A percentile compares a stretch with the other conserved stretches of the same genome.
phyloP scores from a whole-genome alignment of 1,140 invertebrate species.

The Drosophila persimilis region DNA sequence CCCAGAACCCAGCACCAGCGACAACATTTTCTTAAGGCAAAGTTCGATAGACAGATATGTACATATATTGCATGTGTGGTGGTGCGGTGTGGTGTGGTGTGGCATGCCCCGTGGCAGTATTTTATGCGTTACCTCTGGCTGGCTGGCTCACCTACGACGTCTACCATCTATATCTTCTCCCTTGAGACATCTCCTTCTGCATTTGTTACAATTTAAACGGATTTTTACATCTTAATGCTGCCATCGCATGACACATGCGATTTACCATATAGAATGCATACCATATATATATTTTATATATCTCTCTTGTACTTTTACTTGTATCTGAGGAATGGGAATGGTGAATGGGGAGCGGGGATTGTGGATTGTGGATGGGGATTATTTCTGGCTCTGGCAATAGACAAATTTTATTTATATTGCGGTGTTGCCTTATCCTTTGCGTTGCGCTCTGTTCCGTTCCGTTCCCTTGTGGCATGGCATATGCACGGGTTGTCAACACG shows the following conservation, averaged over 20 bases:
- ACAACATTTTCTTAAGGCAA: slow-evolving; percentile 57
- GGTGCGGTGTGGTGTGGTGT: slow-evolving; percentile 30
- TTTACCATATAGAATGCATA: slow-evolving; percentile 46
- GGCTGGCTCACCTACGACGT: slow-evolving; percentile 1
- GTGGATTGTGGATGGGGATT: slow-evolving; percentile 43
- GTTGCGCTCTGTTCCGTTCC: slow-evolving; percentile 1
- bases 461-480: slow-evolving; percentile 31
- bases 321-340: no score
- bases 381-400: slow-evolving; percentile 61
- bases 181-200: slow-evolving; percentile 12
- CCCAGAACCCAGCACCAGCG: slow-evolving; percentile 14
- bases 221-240: slow-evolving; percentile 62
- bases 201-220: slow-evolving; percentile 71
- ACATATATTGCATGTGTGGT: slow-evolving; percentile 26
- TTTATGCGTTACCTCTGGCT: slow-evolving; percentile 10
- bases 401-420: slow-evolving; percentile 74
- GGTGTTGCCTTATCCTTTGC: slow-evolving; percentile 32
- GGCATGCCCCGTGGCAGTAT: slow-evolving; percentile 51
- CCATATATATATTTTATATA: slow-evolving; percentile 8
- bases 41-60: slow-evolving; percentile 59
- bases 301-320: no score
- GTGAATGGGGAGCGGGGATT: background rate
- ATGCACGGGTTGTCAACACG: slow-evolving; percentile 68
- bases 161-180: slow-evolving; percentile 2
- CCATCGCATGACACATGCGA: slow-evolving; percentile 56